Conservation (phyloP, 2,113 vertebrate genomes). For the Gasterosteus nipponicus region DNA sequence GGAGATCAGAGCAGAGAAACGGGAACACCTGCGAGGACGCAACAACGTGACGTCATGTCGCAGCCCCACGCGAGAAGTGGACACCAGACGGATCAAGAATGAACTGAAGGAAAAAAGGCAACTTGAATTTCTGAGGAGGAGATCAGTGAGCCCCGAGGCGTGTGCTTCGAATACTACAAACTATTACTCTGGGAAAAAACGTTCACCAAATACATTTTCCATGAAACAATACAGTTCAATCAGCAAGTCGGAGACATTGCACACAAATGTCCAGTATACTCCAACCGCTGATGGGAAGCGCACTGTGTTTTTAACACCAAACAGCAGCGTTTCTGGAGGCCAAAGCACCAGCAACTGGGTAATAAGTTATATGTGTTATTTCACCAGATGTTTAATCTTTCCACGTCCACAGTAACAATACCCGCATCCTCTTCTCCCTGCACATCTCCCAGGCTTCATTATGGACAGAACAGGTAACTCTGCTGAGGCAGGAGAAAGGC, state of each 20-base stretch:
- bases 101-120: constrained; percentile 79
- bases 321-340: constrained; percentile 27
- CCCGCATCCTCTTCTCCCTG: not conserved
- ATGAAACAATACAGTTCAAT: constrained; percentile 6
- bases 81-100: constrained; percentile 67
- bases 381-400: not conserved
- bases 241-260: constrained; percentile 22
- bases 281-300: constrained; percentile 23
- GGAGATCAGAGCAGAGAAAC: constrained; percentile 74
- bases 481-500: constrained; percentile 28
- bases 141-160: constrained; percentile 66
- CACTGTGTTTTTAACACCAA: constrained; percentile 16
- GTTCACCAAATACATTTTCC: constrained; percentile 19
- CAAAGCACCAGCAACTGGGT: constrained; percentile 65
- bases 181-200: constrained; percentile 21
- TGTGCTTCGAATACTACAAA: constrained; percentile 13
- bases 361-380: not conserved
- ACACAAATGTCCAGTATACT: constrained; percentile 13
- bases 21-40: constrained; percentile 73
- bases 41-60: constrained; percentile 82
- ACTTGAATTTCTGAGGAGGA: constrained; percentile 76
- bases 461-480: constrained; percentile 54
- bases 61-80: constrained; percentile 69
- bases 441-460: constrained; percentile 52
- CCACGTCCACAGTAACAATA: not conserved